Evolutionary conservation across 2,113 vertebrate species (phyloP).

Genomic region (Brienomyrus longianalis): DNA sequence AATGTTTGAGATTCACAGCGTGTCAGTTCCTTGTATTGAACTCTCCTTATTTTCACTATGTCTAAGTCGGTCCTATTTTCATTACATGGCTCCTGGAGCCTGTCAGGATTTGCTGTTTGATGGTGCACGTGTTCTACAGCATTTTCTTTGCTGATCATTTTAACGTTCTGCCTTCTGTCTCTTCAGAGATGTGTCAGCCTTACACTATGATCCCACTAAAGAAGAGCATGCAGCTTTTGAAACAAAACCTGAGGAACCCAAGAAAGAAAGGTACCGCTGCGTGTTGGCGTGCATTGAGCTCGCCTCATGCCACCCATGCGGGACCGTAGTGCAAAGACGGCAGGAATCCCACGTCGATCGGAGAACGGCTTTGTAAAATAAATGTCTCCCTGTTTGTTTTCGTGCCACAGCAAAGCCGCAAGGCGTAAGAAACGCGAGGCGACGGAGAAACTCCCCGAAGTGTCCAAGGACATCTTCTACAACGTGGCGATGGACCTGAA

Average conservation of each 20-base stretch:
- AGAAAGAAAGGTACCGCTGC: constrained; percentile 70
- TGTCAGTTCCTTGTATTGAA: neutral
- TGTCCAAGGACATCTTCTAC: constrained; percentile 77
- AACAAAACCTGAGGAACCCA: constrained; percentile 52
- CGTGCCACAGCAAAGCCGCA: constrained; percentile 61
- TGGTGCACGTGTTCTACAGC: neutral
- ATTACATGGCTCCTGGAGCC: neutral
- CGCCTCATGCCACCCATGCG: neutral
- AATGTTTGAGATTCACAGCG: neutral
- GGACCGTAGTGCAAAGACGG: neutral
- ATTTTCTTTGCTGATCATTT: neutral
- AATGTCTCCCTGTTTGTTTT: neutral
- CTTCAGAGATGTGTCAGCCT: constrained; percentile 71
- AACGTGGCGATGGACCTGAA: constrained; percentile 71
- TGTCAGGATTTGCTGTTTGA: neutral
- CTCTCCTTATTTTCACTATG: no score
- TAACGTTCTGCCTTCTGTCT: neutral
- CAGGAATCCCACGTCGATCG: neutral
- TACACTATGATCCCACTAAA: constrained; percentile 86
- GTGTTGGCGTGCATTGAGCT: neutral
- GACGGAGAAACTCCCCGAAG: constrained; percentile 72
- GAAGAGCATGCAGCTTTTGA: constrained; percentile 80
- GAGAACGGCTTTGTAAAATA: neutral
- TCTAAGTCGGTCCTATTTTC: neutral
- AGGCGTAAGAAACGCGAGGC: constrained; percentile 72